Evolutionary conservation across 2,113 vertebrate species (phyloP).

Genomic region (Cyphomyrus discorhynchus): DNA sequence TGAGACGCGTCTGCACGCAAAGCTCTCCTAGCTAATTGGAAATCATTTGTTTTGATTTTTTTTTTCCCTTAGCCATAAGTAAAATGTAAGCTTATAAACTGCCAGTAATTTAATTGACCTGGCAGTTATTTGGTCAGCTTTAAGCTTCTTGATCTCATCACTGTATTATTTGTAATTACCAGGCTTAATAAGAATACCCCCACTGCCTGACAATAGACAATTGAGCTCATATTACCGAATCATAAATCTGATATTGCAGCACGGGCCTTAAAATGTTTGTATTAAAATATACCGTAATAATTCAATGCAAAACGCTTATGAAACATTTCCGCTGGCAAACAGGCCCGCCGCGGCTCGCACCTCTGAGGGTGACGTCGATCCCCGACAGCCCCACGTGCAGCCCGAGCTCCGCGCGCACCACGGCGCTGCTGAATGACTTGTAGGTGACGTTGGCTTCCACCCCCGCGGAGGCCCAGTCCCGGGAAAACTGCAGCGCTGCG

Average conservation of each 20-base stretch:
- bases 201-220: not conserved
- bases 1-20: not conserved
- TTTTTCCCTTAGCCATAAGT: not conserved
- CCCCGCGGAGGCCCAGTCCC: conserved; percentile 75
- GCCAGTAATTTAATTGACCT: not conserved
- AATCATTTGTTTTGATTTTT: not conserved
- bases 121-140: not conserved
- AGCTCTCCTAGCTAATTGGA: not conserved
- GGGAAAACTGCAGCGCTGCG: conserved; percentile 78
- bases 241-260: not conserved
- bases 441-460: conserved; percentile 73
- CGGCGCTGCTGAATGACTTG: conserved; percentile 75
- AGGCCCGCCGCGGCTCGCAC: conserved; percentile 52
- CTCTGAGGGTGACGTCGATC: conserved; percentile 80
- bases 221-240: not conserved
- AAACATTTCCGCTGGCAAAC: not conserved
- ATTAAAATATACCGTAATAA: not conserved
- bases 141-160: not conserved
- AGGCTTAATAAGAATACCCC: not conserved
- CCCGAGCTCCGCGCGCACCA: conserved; percentile 65
- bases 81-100: not conserved
- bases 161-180: not conserved
- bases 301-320: not conserved
- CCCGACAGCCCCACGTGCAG: conserved; percentile 74
- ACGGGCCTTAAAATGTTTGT: not conserved